Percentiles rank a stretch among this genome's conserved stretches.
phyloP scores from a whole-genome alignment of 2,888 invertebrate species.

The Eilema sororculum region DNA sequence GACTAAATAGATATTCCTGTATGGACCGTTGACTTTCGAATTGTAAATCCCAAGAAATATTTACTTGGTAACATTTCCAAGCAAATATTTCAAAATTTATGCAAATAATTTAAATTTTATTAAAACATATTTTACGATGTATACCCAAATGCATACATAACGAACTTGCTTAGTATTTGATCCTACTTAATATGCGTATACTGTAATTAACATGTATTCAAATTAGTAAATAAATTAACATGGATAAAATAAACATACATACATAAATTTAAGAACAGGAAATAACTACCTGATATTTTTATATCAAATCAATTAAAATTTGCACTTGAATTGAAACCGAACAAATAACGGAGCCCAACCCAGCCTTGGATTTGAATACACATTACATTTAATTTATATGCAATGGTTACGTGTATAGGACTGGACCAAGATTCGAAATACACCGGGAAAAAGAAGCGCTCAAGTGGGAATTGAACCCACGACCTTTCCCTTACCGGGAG shows the following conservation, averaged over 20 bases:
- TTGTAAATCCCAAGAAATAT: not conserved
- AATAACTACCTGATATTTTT: not conserved
- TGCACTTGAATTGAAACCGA: not conserved
- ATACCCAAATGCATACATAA: conserved; percentile 2
- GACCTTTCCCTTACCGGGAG: no score
- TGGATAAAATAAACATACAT: conserved; percentile 10
- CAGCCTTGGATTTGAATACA: not conserved
- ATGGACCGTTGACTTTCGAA: not conserved
- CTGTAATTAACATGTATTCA: conserved; percentile 8
- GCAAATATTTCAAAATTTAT: not conserved
- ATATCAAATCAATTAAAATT: conserved; percentile 7
- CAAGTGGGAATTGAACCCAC: no score
- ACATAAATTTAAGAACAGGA: conserved; percentile 6
- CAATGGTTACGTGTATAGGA: not conserved
- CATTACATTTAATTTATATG: not conserved
- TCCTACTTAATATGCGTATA: conserved; percentile 1
- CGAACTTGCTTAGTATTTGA: conserved; percentile 8
- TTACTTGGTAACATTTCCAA: no score
- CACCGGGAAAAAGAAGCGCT: no score
- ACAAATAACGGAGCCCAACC: not conserved
- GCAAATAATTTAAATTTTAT: not conserved
- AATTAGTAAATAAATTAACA: conserved; percentile 5
- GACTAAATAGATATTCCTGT: no score
- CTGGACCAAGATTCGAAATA: no score
- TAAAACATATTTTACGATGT: conserved; percentile 5